Evolutionary conservation across 2,888 invertebrate species (phyloP), one percentile per base, ranked within the genome.

Genomic region (Eupelmus urozonus): DNA sequence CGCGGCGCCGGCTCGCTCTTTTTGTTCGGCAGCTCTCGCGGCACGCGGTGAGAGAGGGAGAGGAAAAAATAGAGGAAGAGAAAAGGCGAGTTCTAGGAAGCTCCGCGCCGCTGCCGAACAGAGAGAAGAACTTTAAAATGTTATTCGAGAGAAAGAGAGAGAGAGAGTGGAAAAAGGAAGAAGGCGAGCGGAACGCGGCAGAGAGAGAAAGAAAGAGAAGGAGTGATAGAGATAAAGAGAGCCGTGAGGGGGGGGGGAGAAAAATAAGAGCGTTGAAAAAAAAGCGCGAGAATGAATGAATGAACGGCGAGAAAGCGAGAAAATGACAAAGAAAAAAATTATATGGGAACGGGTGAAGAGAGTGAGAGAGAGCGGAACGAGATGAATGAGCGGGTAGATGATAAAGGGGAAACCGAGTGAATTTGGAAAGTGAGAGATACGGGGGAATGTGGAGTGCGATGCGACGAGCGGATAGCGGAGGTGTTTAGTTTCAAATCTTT

Each of bases 31-130:
- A 29, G 42, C 76, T 62, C 45, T 55, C 49, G 49, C n/a, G n/a
- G n/a, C 42, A 29, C 25, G 23, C n/a, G 51, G 40, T 55, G 16
- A 63, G 40, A 45, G 73, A 63, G 51, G 18, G 55, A 51, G 49
- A 57, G 55, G 45, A 69, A 60, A 59, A 70, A 62, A 51, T 18
- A 70, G 62, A 51, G 60, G 62, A 69, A 49, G 71, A 76, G 71
- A 71, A 79, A 75, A 72, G 70, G 45, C 62, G 66, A 59, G 60
- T 79, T 79, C 79, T 79, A 75, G 79, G 79, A 79, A 79, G 75
- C 45, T 59, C 49, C 16, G 23, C 45, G 62, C 55, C 55, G 63
- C 73, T 29, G 4, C 18, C 60, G 34, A 25, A 59, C 16, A 27
- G 23, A 20, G 49, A 55, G 77, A 60, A 72, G 66, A 67, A 72